Conservation (phyloP, 2,113 vertebrate species). For the Panurus biarmicus region DNA sequence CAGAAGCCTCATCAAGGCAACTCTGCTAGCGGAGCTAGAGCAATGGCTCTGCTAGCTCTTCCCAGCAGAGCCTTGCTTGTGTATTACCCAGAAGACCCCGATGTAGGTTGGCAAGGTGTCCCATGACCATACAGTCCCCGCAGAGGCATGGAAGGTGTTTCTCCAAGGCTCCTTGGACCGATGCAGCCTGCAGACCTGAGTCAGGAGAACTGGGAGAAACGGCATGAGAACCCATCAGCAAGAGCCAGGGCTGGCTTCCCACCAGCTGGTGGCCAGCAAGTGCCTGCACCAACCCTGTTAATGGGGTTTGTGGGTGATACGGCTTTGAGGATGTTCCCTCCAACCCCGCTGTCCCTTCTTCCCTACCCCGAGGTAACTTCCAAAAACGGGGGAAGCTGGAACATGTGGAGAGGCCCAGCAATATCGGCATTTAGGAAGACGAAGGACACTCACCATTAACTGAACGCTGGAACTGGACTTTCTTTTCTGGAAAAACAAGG, state of each 20-base stretch:
- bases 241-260: slow-evolving; percentile 51
- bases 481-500: slow-evolving; percentile 93
- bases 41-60: slow-evolving; percentile 57
- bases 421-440: slow-evolving; percentile 75
- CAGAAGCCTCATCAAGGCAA: slow-evolving; percentile 48
- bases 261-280: slow-evolving; percentile 45
- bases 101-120: slow-evolving; percentile 62
- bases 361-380: slow-evolving; percentile 68
- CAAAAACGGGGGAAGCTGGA: slow-evolving; percentile 67
- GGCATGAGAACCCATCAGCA: slow-evolving; percentile 67
- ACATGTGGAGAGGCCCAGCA: slow-evolving; percentile 69
- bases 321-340: slow-evolving; percentile 67
- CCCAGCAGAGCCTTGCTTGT: slow-evolving; percentile 62
- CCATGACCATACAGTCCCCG: slow-evolving; percentile 65
- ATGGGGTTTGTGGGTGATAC: slow-evolving; percentile 58
- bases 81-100: slow-evolving; percentile 61
- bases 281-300: slow-evolving; percentile 60
- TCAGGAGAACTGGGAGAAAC: slow-evolving; percentile 65
- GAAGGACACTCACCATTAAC: slow-evolving; percentile 89
- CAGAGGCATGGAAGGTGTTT: slow-evolving; percentile 66
- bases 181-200: slow-evolving; percentile 65
- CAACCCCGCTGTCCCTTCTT: slow-evolving; percentile 68
- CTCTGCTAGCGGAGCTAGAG: slow-evolving; percentile 61
- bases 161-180: slow-evolving; percentile 65
- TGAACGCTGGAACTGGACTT: slow-evolving; percentile 92